Percentiles rank a stretch among this genome's conserved stretches.
Evolutionary conservation across 1,140 invertebrate genomes (phyloP).

Genomic region (Heliconius hewitsoni): DNA sequence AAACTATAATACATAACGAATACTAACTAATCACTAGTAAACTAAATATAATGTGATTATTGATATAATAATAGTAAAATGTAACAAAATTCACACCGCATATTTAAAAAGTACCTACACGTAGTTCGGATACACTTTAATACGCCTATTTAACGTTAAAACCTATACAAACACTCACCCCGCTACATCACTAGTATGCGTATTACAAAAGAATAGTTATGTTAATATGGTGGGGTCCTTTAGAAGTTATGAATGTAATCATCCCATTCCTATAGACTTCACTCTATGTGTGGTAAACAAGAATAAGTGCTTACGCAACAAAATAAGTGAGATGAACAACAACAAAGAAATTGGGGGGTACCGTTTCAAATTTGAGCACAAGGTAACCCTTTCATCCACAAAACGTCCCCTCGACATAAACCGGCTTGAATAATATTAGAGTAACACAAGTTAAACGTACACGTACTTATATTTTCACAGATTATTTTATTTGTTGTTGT

Average conservation of each 20-base stretch:
- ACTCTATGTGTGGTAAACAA: slow-evolving; percentile 65
- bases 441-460: slow-evolving; percentile 34
- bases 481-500: background rate
- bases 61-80: background rate
- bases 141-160: slow-evolving; percentile 10
- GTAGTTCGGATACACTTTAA: slow-evolving; percentile 9
- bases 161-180: slow-evolving; percentile 19
- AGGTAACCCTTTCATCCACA: slow-evolving; percentile 40
- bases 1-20: no score
- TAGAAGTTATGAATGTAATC: slow-evolving; percentile 35
- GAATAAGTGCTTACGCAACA: slow-evolving; percentile 54
- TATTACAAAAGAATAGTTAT: slow-evolving; percentile 6
- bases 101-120: background rate
- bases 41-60: no score
- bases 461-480: background rate
- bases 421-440: slow-evolving; percentile 43
- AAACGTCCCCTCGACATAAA: slow-evolving; percentile 40
- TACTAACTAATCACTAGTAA: no score
- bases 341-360: slow-evolving; percentile 48
- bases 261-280: slow-evolving; percentile 40
- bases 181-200: background rate
- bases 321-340: slow-evolving; percentile 59
- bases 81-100: background rate
- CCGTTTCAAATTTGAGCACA: slow-evolving; percentile 44
- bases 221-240: slow-evolving; percentile 26